A percentile compares a stretch with the other conserved stretches of the same genome.
Conservation (phyloP, 1,140 invertebrate genomes). For the Arctopsyche grandis region DNA sequence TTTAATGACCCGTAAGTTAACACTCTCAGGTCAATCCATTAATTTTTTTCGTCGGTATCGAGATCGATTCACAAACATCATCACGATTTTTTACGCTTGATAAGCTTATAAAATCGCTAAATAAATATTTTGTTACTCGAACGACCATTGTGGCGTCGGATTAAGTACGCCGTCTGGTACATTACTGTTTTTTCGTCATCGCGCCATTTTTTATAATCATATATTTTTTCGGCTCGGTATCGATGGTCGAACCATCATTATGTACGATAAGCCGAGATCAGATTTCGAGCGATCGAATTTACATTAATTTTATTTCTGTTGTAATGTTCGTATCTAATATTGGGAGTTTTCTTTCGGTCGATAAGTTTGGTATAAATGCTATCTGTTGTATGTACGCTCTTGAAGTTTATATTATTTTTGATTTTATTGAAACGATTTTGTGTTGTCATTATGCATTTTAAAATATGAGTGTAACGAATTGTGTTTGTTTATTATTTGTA, state of each 20-base stretch:
- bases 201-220: not conserved
- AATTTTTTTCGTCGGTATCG: constrained; percentile 10
- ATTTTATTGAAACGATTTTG: too few relatives aligned
- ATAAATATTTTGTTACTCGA: constrained; percentile 26
- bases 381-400: not conserved
- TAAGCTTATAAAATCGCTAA: constrained; percentile 37
- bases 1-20: constrained; percentile 22
- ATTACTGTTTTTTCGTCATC: constrained; percentile 28
- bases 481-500: not conserved
- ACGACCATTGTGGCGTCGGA: not conserved
- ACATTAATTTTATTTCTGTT: too few relatives aligned
- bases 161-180: constrained; percentile 15
- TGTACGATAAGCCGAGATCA: too few relatives aligned
- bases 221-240: not conserved
- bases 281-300: too few relatives aligned
- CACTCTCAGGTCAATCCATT: constrained; percentile 9
- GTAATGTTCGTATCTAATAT: not conserved
- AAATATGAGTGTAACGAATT: too few relatives aligned
- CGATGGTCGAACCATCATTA: too few relatives aligned
- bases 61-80: constrained; percentile 22
- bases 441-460: too few relatives aligned
- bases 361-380: not conserved
- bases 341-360: not conserved
- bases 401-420: too few relatives aligned
- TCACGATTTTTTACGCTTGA: constrained; percentile 37